Evolutionary conservation across 2,797 vertebrate genomes (phyloP).

Genomic region (Holocentrus rufus): DNA sequence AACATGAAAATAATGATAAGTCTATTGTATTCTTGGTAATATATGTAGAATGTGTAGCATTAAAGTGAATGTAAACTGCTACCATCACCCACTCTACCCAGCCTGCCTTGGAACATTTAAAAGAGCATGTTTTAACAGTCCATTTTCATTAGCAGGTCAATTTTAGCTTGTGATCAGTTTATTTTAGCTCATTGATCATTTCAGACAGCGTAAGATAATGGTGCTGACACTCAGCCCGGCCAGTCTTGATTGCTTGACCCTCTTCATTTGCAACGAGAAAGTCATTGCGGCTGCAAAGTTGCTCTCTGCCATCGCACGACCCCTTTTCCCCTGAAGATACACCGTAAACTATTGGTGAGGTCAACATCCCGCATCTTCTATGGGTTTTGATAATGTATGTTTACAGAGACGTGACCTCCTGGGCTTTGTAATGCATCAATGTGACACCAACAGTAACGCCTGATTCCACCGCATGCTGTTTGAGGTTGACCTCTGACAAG

Average conservation of each 20-base stretch:
- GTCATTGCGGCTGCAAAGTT: slow-evolving; percentile 81
- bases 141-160: slow-evolving; percentile 92
- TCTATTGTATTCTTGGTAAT: not conserved
- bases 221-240: slow-evolving; percentile 86
- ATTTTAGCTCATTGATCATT: slow-evolving; percentile 93
- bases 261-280: slow-evolving; percentile 89
- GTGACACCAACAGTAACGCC: slow-evolving; percentile 94
- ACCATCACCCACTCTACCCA: slow-evolving; percentile 61
- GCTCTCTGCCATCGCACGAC: slow-evolving; percentile 68
- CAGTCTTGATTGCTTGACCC: slow-evolving; percentile 94
- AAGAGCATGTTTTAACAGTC: slow-evolving; percentile 85
- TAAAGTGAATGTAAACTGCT: slow-evolving; percentile 72
- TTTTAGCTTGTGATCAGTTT: slow-evolving; percentile 95
- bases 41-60: slow-evolving; percentile 39
- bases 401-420: slow-evolving; percentile 97
- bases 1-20: slow-evolving; percentile 16
- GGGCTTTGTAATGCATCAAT: slow-evolving; percentile 96
- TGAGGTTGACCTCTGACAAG: slow-evolving; percentile 88
- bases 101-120: slow-evolving; percentile 70
- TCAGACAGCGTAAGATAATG: slow-evolving; percentile 88
- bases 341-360: slow-evolving; percentile 86
- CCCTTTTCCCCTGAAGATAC: slow-evolving; percentile 79
- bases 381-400: slow-evolving; percentile 99
- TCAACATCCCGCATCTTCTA: slow-evolving; percentile 91
- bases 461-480: slow-evolving; percentile 87